Evolutionary conservation across 2,888 invertebrate species (phyloP).

Genomic region (Meandrusa payeni): DNA sequence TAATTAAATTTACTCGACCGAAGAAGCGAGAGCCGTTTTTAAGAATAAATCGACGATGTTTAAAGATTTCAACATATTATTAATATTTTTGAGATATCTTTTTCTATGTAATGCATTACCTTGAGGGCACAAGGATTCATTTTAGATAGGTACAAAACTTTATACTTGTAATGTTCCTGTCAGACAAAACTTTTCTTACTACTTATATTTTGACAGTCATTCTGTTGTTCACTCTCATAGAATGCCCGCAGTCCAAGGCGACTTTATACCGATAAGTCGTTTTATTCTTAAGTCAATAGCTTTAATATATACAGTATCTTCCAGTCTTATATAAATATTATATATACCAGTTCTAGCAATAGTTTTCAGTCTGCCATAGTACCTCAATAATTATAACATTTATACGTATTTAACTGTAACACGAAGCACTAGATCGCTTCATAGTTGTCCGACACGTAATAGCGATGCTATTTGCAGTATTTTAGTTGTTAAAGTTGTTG

Average conservation of each 20-base stretch:
- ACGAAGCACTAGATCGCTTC: constrained; percentile 33
- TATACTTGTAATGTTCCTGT: too few species aligned
- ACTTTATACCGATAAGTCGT: constrained; percentile 49
- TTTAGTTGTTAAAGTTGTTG: constrained; percentile 32
- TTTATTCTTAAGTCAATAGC: constrained; percentile 70
- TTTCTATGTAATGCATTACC: too few species aligned
- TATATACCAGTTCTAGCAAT: constrained; percentile 64
- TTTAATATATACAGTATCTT: constrained; percentile 79
- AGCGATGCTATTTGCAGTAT: constrained; percentile 39
- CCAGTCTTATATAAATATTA: constrained; percentile 62
- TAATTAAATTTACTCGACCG: constrained; percentile 67
- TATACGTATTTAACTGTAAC: constrained; percentile 43
- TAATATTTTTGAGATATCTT: too few species aligned
- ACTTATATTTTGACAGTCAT: constrained; percentile 22
- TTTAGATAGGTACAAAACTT: too few species aligned
- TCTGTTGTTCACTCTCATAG: too few species aligned
- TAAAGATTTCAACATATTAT: constrained; percentile 28
- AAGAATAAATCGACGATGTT: constrained; percentile 60
- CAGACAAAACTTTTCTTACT: too few species aligned
- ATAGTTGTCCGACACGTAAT: constrained; percentile 6
- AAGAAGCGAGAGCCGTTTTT: constrained; percentile 46
- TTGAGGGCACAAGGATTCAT: too few species aligned
- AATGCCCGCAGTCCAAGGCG: constrained; percentile 28
- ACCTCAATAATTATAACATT: constrained; percentile 71
- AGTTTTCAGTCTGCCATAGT: constrained; percentile 71